phyloP scores from a whole-genome alignment of 1,140 invertebrate species.

The Macrobrachium nipponense region DNA sequence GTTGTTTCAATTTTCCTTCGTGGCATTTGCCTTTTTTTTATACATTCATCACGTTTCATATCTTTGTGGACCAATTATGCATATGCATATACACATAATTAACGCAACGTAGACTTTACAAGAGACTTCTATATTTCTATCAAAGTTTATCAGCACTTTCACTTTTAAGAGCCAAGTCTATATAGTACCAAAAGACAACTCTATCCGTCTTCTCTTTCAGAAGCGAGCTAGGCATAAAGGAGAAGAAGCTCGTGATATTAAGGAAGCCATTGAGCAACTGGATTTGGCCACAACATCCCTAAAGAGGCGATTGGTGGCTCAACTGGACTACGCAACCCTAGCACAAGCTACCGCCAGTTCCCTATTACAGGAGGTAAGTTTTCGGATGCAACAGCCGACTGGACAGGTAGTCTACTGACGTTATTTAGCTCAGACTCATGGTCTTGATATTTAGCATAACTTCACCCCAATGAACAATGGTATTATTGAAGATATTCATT shows the following conservation, averaged over 20 bases:
- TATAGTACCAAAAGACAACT: not conserved
- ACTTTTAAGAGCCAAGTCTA: not conserved
- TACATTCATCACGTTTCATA: too few relatives aligned
- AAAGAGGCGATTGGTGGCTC: slow-evolving; percentile 1
- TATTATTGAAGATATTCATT: not conserved
- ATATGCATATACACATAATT: not conserved
- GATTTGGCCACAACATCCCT: not conserved
- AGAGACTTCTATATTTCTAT: not conserved
- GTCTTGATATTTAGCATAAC: too few relatives aligned
- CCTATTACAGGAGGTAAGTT: slow-evolving; percentile 18
- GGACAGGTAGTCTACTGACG: not conserved
- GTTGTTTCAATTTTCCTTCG: too few relatives aligned
- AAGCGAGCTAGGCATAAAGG: slow-evolving; percentile 21
- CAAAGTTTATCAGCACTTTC: not conserved
- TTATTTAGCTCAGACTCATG: not conserved
- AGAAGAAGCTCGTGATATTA: not conserved
- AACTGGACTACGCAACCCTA: slow-evolving; percentile 15
- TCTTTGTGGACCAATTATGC: too few relatives aligned
- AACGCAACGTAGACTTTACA: too few relatives aligned
- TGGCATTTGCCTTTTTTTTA: too few relatives aligned
- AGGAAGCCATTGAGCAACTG: slow-evolving; percentile 23
- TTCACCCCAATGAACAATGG: not conserved
- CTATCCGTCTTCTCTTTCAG: not conserved
- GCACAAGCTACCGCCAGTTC: slow-evolving; percentile 17
- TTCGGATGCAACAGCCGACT: too few relatives aligned